Conservation (phyloP, 2,888 invertebrate species). For the Allacma fusca region DNA sequence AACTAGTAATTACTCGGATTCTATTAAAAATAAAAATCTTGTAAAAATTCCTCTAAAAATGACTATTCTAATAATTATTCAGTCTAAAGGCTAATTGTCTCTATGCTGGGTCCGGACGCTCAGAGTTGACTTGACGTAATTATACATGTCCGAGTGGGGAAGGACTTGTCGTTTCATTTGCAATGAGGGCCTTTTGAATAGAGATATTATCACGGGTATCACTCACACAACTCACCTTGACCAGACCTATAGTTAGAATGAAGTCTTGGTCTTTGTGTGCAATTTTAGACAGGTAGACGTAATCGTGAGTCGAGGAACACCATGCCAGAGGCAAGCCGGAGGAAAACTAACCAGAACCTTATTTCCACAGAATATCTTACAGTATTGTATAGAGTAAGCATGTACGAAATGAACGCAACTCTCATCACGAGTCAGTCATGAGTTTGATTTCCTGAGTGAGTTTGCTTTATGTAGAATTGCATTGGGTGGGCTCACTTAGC, state of each 20-base stretch:
- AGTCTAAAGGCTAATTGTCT: too few species aligned
- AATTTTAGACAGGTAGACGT: slow-evolving; percentile 14
- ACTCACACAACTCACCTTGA: background rate
- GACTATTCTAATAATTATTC: too few species aligned
- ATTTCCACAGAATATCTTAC: background rate
- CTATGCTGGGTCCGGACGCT: too few species aligned
- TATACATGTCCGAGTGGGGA: too few species aligned
- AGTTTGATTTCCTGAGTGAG: slow-evolving; percentile 19
- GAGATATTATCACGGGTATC: background rate
- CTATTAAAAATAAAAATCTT: too few species aligned
- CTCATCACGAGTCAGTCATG: slow-evolving; percentile 7
- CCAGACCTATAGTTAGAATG: slow-evolving; percentile 2
- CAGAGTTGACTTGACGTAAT: too few species aligned
- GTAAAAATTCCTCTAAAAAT: too few species aligned
- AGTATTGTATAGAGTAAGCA: background rate
- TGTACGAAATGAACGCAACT: background rate
- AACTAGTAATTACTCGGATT: too few species aligned
- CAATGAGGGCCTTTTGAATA: too few species aligned
- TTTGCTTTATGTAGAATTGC: background rate
- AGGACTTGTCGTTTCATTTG: too few species aligned
- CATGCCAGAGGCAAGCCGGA: slow-evolving; percentile 27
- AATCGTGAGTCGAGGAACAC: slow-evolving; percentile 19
- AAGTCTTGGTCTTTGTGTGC: background rate
- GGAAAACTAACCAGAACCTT: slow-evolving; percentile 15
- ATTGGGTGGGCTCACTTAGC: background rate